Conservation (phyloP, 2,797 vertebrate species). For the Agapornis canus region DNA sequence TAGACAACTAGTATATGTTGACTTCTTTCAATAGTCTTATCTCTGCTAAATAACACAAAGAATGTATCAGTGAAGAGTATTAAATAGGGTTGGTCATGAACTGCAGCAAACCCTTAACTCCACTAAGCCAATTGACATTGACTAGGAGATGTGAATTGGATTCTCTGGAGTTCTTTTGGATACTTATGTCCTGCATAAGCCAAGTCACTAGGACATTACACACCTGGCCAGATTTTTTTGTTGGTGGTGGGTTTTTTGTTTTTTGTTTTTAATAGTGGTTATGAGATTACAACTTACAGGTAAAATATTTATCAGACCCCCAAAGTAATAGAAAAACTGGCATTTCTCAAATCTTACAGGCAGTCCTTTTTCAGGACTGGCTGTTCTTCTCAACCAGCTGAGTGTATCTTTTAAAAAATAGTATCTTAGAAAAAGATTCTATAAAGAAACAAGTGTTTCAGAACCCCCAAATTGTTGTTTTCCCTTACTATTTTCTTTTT, state of each 20-base stretch:
- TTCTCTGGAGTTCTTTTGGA: slow-evolving; percentile 45
- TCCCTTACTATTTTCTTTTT: slow-evolving; percentile 66
- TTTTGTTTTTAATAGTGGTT: slow-evolving; percentile 73
- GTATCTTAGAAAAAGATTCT: slow-evolving; percentile 70
- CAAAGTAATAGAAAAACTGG: slow-evolving; percentile 67
- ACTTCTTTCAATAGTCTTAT: not conserved
- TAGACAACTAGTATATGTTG: not conserved
- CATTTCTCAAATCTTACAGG: slow-evolving; percentile 65
- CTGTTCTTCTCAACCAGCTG: slow-evolving; percentile 74
- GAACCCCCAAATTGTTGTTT: slow-evolving; percentile 33
- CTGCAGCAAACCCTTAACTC: slow-evolving; percentile 13
- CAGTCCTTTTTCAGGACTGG: slow-evolving; percentile 52
- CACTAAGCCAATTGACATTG: slow-evolving; percentile 27
- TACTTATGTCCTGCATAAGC: slow-evolving; percentile 82
- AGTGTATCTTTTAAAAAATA: slow-evolving; percentile 76
- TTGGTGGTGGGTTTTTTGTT: too few relatives aligned
- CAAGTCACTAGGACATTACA: slow-evolving; percentile 58
- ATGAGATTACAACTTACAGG: slow-evolving; percentile 43
- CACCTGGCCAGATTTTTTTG: slow-evolving; percentile 18
- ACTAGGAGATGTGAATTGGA: not conserved
- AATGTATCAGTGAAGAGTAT: slow-evolving; percentile 20
- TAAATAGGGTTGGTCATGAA: not conserved
- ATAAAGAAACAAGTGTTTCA: slow-evolving; percentile 67
- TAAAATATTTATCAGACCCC: slow-evolving; percentile 67
- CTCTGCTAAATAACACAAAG: not conserved